Percentiles rank a stretch among this genome's conserved stretches.
Evolutionary conservation across 2,113 vertebrate species (phyloP).

Genomic region (Indicator indicator): DNA sequence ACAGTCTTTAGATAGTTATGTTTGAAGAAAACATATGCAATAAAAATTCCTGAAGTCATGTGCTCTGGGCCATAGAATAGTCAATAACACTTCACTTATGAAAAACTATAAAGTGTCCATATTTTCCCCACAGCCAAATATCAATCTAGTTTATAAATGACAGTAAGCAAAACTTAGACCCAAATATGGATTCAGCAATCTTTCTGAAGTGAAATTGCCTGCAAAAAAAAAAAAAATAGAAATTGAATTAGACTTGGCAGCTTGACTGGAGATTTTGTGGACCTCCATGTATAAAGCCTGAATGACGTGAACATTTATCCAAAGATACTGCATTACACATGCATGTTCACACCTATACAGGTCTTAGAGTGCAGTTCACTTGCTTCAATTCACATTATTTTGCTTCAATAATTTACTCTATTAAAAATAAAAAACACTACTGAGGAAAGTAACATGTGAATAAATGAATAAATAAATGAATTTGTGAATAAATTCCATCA

Average conservation of each 20-base stretch:
- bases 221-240: not conserved
- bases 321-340: not conserved
- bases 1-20: not conserved
- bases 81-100: too few relatives aligned
- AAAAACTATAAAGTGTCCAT: too few relatives aligned
- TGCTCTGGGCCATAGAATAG: not conserved
- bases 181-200: not conserved
- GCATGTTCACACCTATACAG: not conserved
- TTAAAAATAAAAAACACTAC: not conserved
- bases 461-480: too few relatives aligned
- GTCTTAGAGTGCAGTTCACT: not conserved
- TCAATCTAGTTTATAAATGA: not conserved
- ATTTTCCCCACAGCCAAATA: not conserved
- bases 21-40: not conserved
- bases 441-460: not conserved
- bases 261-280: not conserved
- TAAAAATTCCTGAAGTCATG: not conserved
- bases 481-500: not conserved
- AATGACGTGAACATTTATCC: not conserved
- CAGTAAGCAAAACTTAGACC: not conserved
- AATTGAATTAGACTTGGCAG: not conserved
- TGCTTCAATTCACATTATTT: not conserved
- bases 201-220: not conserved
- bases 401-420: not conserved
- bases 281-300: fast-evolving